Evolutionary conservation across 2,888 invertebrate species (phyloP), one percentile per base, ranked within the genome.

Genomic region (Agriopis leucophaearia): DNA sequence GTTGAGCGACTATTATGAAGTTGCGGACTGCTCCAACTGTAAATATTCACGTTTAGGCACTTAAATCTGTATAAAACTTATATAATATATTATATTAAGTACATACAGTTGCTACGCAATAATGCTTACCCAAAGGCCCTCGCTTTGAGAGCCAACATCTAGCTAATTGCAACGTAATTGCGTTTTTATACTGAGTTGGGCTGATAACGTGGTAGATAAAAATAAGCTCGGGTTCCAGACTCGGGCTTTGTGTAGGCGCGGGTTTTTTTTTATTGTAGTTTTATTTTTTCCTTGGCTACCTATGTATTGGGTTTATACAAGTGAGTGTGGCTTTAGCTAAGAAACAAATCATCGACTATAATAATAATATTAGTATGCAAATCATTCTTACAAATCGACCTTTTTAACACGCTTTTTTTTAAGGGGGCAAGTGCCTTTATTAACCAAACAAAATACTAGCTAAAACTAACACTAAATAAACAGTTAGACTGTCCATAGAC

Each of bases 141-240:
- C 42, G 18, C 18, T 36, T 36, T 12, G 16, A 13, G 36, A 48
- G 58, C 38, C 48, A 58, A 8, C 47, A 38, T 58, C 58, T 44
- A 58, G 16, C 58, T 58, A 58, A 58, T 58, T 58, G 58, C 48
- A 38, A 10, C 16, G 36, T 58, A 58, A 58, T 58, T 58, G 48
- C 58, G 58, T 58, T 58, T 58, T 58, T 58, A 48, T 48, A 47
- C 47, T 35, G 27, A 13, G 55, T 9, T 7, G 5, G 15, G n/a
- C 42, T 42, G 40, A 55, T 55, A 58, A 47, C 47, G 48, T 35
- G 35, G 18, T 8, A 42, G 13, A 55, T 44, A 54, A 54, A 55
- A 55, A 42, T 55, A 55, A 42, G 38, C 52, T 38, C 16, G 13
- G 2, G 8, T 55, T 40, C 12, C 40, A 42, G 8, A 13, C 40